phyloP scores from a whole-genome alignment of 2,797 vertebrate genomes.

The Pseudotriccus pelzelni region DNA sequence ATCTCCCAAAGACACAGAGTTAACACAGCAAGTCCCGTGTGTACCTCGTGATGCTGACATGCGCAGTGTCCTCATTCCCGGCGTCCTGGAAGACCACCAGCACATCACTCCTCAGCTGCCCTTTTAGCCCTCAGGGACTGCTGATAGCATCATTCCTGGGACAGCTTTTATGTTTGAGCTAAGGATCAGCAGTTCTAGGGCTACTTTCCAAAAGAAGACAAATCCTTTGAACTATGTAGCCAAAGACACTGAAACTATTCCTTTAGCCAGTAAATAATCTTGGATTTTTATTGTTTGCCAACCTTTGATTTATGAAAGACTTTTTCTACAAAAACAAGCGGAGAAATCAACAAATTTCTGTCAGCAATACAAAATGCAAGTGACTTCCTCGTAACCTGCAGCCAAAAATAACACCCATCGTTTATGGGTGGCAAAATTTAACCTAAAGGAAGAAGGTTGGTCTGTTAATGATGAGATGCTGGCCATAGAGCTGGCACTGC shows the following conservation, averaged over 20 bases:
- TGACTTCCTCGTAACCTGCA: not conserved
- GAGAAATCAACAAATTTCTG: not conserved
- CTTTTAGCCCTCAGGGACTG: conserved; percentile 13
- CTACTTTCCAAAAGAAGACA: conserved; percentile 46
- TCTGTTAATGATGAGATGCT: not conserved
- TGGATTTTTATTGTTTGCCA: conserved; percentile 23
- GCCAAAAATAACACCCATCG: not conserved
- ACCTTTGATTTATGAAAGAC: conserved; percentile 30
- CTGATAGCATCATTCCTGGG: conserved; percentile 52
- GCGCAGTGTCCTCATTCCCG: not conserved
- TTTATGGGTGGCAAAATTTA: not conserved
- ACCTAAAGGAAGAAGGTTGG: not conserved
- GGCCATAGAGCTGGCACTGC: not conserved
- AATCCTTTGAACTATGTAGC: conserved; percentile 43
- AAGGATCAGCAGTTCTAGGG: conserved; percentile 45
- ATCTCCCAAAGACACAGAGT: not conserved
- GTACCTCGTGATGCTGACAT: not conserved
- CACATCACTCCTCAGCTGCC: conserved; percentile 31
- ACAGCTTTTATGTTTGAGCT: conserved; percentile 25
- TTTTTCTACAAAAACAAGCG: not conserved
- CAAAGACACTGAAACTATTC: conserved; percentile 44
- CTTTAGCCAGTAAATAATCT: conserved; percentile 34
- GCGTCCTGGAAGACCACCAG: not conserved
- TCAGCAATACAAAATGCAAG: not conserved
- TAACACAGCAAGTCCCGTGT: not conserved